A percentile compares a stretch with the other conserved stretches of the same genome.
Evolutionary conservation across 2,888 invertebrate species (phyloP).

Genomic region (Agrenia bidenticulata): DNA sequence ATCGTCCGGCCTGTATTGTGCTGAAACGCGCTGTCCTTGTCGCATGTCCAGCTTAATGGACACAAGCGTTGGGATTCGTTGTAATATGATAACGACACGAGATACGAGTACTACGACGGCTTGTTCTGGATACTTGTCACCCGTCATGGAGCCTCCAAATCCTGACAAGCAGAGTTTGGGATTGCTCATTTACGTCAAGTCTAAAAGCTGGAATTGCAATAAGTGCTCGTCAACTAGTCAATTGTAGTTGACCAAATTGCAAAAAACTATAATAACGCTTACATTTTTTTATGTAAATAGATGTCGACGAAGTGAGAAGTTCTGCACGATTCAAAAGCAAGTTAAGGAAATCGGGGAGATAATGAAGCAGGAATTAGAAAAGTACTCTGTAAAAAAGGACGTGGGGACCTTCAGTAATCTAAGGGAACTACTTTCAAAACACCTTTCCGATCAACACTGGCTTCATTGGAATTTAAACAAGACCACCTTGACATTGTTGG

Average conservation of each 20-base stretch:
- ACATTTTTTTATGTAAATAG: constrained; percentile 1
- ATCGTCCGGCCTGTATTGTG: constrained; percentile 20
- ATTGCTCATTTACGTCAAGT: constrained; percentile 24
- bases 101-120: neutral
- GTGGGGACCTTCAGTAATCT: neutral
- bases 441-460: constrained; percentile 23
- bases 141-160: constrained; percentile 24
- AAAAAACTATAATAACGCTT: neutral
- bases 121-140: constrained; percentile 25
- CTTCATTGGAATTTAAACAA: constrained; percentile 23
- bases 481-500: constrained; percentile 20
- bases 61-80: constrained; percentile 24
- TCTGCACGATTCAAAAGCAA: constrained; percentile 18
- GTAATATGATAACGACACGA: constrained; percentile 1
- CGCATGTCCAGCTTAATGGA: constrained; percentile 7
- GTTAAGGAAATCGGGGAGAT: constrained; percentile 25
- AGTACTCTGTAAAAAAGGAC: neutral
- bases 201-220: constrained; percentile 32
- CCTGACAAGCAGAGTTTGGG: constrained; percentile 27
- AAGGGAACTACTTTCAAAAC: constrained; percentile 6
- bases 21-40: constrained; percentile 20
- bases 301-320: constrained; percentile 28
- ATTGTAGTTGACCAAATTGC: too few species aligned
- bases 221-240: too few species aligned
- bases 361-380: too few species aligned